phyloP scores from a whole-genome alignment of 2,888 invertebrate genomes.

The Lagria hirta region DNA sequence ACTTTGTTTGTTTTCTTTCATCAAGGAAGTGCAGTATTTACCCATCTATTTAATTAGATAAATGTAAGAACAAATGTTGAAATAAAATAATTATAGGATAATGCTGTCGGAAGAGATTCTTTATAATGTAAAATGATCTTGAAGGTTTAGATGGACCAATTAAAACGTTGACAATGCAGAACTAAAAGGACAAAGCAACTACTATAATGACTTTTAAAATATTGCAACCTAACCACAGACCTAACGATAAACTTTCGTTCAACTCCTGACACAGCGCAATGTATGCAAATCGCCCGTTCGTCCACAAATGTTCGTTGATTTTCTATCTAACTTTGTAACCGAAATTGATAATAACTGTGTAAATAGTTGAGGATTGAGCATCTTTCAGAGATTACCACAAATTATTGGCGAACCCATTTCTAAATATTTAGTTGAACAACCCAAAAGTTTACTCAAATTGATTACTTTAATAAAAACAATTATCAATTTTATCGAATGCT shows the following conservation, averaged over 20 bases:
- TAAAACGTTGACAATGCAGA: slow-evolving; percentile 28
- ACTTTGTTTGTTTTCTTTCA: too few species aligned
- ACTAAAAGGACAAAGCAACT: slow-evolving; percentile 14
- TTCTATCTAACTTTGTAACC: slow-evolving; percentile 22
- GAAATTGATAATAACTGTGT: slow-evolving; percentile 27
- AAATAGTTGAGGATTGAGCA: slow-evolving; percentile 22
- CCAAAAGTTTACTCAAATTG: too few species aligned
- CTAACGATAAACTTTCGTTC: slow-evolving; percentile 24
- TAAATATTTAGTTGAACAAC: slow-evolving; percentile 19
- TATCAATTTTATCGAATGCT: too few species aligned
- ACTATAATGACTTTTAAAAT: slow-evolving; percentile 26
- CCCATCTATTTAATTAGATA: too few species aligned
- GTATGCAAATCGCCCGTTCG: slow-evolving; percentile 22
- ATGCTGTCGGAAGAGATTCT: too few species aligned
- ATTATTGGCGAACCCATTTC: slow-evolving; percentile 16
- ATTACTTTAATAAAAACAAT: too few species aligned
- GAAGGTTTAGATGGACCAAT: too few species aligned
- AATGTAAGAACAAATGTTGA: too few species aligned
- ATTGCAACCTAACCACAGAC: slow-evolving; percentile 27
- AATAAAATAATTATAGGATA: too few species aligned
- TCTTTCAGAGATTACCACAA: slow-evolving; percentile 18
- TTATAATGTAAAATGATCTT: too few species aligned
- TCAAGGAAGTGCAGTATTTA: too few species aligned
- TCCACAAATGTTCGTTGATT: slow-evolving; percentile 19
- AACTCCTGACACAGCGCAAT: slow-evolving; percentile 27